These are phyloP conservation scores for Potorous gilbertii DNA, from an alignment of 2,797 vertebrate species.

Conservation along the genomic window DNA sequence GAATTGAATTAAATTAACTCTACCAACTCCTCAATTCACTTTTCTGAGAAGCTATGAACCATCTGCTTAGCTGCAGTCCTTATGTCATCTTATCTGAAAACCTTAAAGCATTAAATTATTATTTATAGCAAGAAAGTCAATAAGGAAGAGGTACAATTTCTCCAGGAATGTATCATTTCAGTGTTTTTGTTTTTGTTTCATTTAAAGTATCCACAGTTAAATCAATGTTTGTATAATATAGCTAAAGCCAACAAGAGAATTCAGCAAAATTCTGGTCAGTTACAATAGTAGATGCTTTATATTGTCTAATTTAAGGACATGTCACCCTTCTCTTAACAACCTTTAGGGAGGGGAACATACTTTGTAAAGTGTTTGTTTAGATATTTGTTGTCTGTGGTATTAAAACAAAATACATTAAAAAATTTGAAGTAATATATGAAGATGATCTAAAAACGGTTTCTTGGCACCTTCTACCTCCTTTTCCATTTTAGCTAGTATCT, in stretches of 20 bases:
- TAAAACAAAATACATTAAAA: not conserved
- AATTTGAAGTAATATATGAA: not conserved
- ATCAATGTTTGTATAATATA: not conserved
- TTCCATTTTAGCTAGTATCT: not conserved
- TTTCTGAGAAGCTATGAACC: not conserved
- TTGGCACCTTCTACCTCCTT: not conserved
- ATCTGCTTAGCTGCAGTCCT: not conserved
- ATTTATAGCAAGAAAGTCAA: not conserved
- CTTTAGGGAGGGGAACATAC: not conserved
- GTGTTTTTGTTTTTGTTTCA: not conserved
- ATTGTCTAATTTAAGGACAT: not conserved
- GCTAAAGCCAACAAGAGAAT: not conserved
- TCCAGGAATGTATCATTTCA: not conserved
- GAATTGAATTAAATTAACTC: not conserved
- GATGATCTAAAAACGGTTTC: not conserved
- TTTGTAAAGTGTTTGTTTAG: not conserved
- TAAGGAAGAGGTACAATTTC: not conserved
- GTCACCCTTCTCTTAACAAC: not conserved
- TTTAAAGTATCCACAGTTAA: not conserved
- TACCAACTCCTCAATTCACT: not conserved
- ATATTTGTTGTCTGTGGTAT: not conserved
- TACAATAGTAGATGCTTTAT: not conserved
- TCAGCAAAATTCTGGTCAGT: not conserved
- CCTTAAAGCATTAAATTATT: not conserved
- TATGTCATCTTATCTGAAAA: not conserved